Evolutionary conservation across 2,797 vertebrate genomes (phyloP).

Genomic region (Oryzias dopingdopingensis): DNA sequence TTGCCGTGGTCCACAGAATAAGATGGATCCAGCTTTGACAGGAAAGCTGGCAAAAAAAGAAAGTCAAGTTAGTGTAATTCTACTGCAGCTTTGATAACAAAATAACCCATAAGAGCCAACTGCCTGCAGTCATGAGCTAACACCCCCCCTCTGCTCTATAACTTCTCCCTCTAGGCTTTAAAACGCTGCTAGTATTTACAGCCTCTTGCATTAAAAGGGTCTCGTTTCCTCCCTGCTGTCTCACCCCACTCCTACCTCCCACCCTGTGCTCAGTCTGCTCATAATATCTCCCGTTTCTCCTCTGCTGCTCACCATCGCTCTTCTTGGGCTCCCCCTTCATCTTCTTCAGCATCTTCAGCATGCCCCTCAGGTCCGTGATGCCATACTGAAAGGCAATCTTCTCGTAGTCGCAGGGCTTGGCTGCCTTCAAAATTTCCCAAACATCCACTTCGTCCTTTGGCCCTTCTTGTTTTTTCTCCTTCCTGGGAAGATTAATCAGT

Average conservation of each 20-base stretch:
- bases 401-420: slow-evolving; percentile 90
- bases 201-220: slow-evolving; percentile 12
- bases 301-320: slow-evolving; percentile 76
- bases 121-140: slow-evolving; percentile 23
- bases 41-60: slow-evolving; percentile 78
- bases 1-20: slow-evolving; percentile 89
- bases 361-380: slow-evolving; percentile 90
- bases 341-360: slow-evolving; percentile 89
- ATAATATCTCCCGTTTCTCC: slow-evolving; percentile 6
- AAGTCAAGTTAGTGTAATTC: slow-evolving; percentile 29
- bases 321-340: slow-evolving; percentile 86
- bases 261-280: slow-evolving; percentile 14
- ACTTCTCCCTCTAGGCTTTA: slow-evolving; percentile 30
- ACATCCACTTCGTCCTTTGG: slow-evolving; percentile 84
- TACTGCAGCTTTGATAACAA: slow-evolving; percentile 25
- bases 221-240: slow-evolving; percentile 20
- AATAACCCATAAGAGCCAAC: slow-evolving; percentile 29
- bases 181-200: slow-evolving; percentile 42
- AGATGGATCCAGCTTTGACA: slow-evolving; percentile 82
- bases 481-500: slow-evolving; percentile 11
- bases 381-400: slow-evolving; percentile 90
- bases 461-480: slow-evolving; percentile 73
- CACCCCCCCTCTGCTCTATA: slow-evolving; percentile 20
- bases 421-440: slow-evolving; percentile 85
- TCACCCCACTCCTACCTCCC: slow-evolving; percentile 20